Conservation (phyloP, 2,113 vertebrate genomes). For the Apus apus region DNA sequence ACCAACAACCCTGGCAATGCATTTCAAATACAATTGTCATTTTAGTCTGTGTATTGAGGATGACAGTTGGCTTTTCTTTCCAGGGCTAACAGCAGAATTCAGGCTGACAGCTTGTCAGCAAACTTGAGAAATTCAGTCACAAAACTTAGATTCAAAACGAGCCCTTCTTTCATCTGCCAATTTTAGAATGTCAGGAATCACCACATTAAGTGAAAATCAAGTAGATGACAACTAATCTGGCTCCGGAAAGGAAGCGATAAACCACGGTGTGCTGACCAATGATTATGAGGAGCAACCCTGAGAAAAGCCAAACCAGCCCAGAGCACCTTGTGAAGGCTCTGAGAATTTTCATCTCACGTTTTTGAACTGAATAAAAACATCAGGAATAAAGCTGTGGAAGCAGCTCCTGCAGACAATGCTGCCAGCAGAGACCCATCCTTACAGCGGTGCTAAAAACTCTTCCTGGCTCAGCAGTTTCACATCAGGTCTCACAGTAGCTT, state of each 20-base stretch:
- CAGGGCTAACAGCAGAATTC: constrained; percentile 75
- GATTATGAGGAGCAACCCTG: not conserved
- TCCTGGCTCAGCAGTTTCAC: not conserved
- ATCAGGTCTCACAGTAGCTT: not conserved
- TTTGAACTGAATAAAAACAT: accelerated
- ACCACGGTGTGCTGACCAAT: not conserved
- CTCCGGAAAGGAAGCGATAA: constrained; percentile 52
- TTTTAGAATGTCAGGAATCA: constrained; percentile 67
- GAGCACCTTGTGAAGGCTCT: not conserved
- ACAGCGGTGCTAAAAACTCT: not conserved
- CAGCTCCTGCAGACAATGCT: not conserved
- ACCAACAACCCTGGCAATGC: not conserved
- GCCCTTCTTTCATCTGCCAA: constrained; percentile 80
- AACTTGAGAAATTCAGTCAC: constrained; percentile 79
- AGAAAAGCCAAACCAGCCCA: not conserved
- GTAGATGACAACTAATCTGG: constrained; percentile 69
- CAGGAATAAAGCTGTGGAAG: not conserved
- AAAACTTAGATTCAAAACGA: constrained; percentile 76
- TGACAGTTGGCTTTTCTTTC: constrained; percentile 79
- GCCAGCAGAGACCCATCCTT: not conserved
- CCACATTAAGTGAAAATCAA: constrained; percentile 47
- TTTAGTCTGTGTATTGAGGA: constrained; percentile 72
- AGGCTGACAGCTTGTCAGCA: constrained; percentile 84
- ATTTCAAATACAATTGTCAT: constrained; percentile 60
- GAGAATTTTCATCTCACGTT: not conserved